These are phyloP conservation scores for Eidolon helvum DNA, from an alignment of 2,113 vertebrate genomes.

Conservation along the genomic window DNA sequence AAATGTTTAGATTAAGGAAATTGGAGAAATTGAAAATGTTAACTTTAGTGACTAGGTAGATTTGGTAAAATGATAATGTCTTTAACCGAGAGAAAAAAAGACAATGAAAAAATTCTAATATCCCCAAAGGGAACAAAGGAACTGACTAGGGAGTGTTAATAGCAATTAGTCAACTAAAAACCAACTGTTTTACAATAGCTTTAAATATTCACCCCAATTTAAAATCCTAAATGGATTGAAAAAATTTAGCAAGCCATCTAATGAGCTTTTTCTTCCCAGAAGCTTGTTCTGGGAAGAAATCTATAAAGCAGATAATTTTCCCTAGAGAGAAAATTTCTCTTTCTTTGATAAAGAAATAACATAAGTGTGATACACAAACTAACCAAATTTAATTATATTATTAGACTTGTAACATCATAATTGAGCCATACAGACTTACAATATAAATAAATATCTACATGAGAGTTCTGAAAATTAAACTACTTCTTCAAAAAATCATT, in stretches of 20 bases:
- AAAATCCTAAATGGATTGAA: slow-evolving; percentile 50
- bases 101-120: not conserved
- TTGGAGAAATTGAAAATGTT: not conserved
- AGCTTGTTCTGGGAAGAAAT: slow-evolving; percentile 37
- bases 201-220: slow-evolving; percentile 33
- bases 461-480: not conserved
- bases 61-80: not conserved
- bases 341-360: not conserved
- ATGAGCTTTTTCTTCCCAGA: slow-evolving; percentile 35
- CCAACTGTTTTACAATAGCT: slow-evolving; percentile 2
- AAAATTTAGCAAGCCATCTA: slow-evolving; percentile 27
- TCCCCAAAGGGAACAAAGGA: not conserved
- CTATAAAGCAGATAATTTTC: not conserved
- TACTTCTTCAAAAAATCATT: not conserved
- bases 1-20: not conserved
- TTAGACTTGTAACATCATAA: not conserved
- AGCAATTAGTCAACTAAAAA: slow-evolving; percentile 34
- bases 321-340: not conserved
- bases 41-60: not conserved
- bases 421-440: not conserved
- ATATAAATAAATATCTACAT: not conserved
- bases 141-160: not conserved
- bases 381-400: slow-evolving; percentile 8
- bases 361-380: not conserved
- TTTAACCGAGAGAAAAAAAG: not conserved